phyloP scores from a whole-genome alignment of 2,113 vertebrate species.

The Vireo altiloquus region DNA sequence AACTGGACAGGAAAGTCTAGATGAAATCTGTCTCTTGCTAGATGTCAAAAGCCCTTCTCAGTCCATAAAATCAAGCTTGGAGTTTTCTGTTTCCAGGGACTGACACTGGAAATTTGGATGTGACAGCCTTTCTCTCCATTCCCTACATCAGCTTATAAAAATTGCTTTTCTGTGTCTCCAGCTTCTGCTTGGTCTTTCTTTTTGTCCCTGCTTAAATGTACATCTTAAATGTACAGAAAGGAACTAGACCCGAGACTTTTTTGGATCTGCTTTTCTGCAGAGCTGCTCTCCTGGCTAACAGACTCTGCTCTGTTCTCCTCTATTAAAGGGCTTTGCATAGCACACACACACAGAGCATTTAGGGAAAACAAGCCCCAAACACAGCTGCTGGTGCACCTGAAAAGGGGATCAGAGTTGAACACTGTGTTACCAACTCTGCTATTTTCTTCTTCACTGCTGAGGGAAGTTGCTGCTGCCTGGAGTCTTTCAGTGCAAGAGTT shows the following conservation, averaged over 20 bases:
- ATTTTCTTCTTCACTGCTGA: background rate
- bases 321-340: background rate
- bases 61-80: background rate
- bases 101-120: background rate
- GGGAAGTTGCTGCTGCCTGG: background rate
- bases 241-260: background rate
- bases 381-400: background rate
- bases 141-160: background rate
- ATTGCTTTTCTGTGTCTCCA: background rate
- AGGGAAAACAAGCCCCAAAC: background rate
- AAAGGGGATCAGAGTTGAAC: background rate
- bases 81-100: background rate
- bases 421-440: background rate
- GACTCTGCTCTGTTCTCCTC: background rate
- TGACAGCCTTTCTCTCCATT: background rate
- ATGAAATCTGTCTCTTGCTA: background rate
- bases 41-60: background rate
- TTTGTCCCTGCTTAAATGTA: background rate
- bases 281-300: background rate
- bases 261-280: background rate
- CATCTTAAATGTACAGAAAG: background rate
- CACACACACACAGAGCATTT: background rate
- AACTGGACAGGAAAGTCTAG: background rate
- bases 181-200: background rate
- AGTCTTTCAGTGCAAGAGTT: accelerated